phyloP scores from a whole-genome alignment of 2,888 invertebrate genomes.

The Lithodes maja region DNA sequence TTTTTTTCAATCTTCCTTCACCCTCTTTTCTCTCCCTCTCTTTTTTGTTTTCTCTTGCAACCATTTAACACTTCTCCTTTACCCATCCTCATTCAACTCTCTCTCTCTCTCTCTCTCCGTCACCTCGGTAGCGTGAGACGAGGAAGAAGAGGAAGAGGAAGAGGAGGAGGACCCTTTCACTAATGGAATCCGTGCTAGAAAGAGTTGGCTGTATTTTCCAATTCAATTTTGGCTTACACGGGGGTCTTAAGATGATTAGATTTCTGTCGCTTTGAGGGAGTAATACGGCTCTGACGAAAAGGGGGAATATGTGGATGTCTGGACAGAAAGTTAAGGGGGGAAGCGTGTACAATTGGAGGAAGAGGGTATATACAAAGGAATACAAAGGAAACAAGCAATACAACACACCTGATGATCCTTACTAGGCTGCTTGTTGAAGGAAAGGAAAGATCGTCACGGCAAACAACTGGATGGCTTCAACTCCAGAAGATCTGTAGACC shows the following conservation, averaged over 20 bases:
- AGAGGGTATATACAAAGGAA: too few species aligned
- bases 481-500: too few species aligned
- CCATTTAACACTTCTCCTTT: neutral
- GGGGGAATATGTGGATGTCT: too few species aligned
- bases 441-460: too few species aligned
- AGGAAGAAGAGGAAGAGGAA: neutral
- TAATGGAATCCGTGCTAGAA: constrained; percentile 54
- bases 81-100: neutral
- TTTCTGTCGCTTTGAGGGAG: constrained; percentile 51
- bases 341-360: too few species aligned
- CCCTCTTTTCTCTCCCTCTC: neutral
- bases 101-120: neutral
- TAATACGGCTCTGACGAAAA: neutral
- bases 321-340: too few species aligned
- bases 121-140: neutral
- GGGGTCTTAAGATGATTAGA: constrained; percentile 56
- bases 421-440: too few species aligned
- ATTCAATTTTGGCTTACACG: constrained; percentile 53
- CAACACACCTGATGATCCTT: too few species aligned
- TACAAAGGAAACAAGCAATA: too few species aligned
- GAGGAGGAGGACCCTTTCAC: constrained; percentile 34
- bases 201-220: constrained; percentile 57
- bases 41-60: neutral
- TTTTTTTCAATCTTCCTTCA: neutral
- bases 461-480: too few species aligned